Conservation (phyloP, 2,888 invertebrate species). For the Brenthis daphne region DNA sequence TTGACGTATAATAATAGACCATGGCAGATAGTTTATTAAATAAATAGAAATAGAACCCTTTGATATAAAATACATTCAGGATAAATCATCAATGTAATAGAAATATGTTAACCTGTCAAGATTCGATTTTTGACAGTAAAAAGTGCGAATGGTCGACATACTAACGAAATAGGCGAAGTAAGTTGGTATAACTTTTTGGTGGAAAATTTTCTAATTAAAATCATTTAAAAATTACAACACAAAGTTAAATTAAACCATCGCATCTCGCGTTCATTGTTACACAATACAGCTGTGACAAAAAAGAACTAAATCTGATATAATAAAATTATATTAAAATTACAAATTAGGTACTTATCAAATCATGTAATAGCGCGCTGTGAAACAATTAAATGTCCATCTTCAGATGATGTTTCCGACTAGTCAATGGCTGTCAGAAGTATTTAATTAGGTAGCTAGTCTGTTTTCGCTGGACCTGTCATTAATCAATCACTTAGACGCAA, state of each 20-base stretch:
- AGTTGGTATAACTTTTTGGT: too few species aligned
- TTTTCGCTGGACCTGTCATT: constrained; percentile 76
- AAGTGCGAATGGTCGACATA: not conserved
- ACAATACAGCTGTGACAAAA: too few species aligned
- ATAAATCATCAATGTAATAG: not conserved
- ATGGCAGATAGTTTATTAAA: constrained; percentile 45
- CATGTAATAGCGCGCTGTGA: constrained; percentile 17
- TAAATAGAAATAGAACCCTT: constrained; percentile 33
- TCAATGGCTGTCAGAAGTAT: constrained; percentile 55
- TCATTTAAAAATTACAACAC: too few species aligned
- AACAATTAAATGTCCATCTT: constrained; percentile 45
- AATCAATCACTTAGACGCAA: constrained; percentile 73
- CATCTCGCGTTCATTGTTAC: too few species aligned
- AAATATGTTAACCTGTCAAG: too few species aligned
- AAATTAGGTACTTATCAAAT: too few species aligned
- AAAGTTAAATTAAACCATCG: too few species aligned
- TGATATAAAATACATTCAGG: not conserved
- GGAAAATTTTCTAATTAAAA: too few species aligned
- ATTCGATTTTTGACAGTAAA: not conserved
- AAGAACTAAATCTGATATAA: not conserved
- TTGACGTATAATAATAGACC: constrained; percentile 72
- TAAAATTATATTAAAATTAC: not conserved
- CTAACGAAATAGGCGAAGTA: too few species aligned
- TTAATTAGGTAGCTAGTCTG: constrained; percentile 76
- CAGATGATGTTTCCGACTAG: constrained; percentile 53